Evolutionary conservation across 2,113 vertebrate genomes (phyloP), one percentile per base, ranked within the genome.

Genomic region (Oceanites oceanicus): DNA sequence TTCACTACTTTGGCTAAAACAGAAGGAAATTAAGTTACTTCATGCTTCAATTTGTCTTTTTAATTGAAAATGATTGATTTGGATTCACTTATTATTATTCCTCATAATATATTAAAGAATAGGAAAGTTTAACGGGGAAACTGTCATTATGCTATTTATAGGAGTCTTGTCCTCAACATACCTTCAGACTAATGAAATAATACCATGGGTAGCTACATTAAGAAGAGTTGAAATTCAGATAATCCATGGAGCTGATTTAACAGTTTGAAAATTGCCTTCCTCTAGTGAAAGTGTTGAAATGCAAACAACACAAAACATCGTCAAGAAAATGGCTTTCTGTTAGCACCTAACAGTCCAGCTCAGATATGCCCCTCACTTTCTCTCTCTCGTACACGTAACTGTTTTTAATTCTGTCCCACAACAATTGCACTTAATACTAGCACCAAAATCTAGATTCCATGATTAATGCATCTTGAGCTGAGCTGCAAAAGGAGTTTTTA

Each of bases 311-410:
- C 7, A 87, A 87, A 61, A 47, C 13, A 11, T 65, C 18, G 27
- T 13, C 16, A 30, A 58, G 20, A 44, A 49, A 74, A 66, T 14
- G 21, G 7, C 21, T 56, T 77, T 67, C 58, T 68, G 4, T 20
- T 61, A 63, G 45, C 44, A 63, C 12, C 32, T 44, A 93, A 45
- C 27, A 44, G 21, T 16, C 10, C n/a, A 56, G 56, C 38, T 66
- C 14, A 3, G 50, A 21, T 27, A 15, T 2, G 0, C 6, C 2
- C 40, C 29, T 26, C 4, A 3, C 4, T 17, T 21, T n/a, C 15
- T n/a, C 8, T 79, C 44, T 79, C 34, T 29, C 9, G 3, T 53
- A 21, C 40, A 15, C 7, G 0, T 11, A 27, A 52, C 29, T 8
- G 7, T 50, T 25, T 42, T 52, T 15, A 29, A 40, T 50, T 71